Conservation (phyloP, 2,888 invertebrate species). For the Aquatica leii region DNA sequence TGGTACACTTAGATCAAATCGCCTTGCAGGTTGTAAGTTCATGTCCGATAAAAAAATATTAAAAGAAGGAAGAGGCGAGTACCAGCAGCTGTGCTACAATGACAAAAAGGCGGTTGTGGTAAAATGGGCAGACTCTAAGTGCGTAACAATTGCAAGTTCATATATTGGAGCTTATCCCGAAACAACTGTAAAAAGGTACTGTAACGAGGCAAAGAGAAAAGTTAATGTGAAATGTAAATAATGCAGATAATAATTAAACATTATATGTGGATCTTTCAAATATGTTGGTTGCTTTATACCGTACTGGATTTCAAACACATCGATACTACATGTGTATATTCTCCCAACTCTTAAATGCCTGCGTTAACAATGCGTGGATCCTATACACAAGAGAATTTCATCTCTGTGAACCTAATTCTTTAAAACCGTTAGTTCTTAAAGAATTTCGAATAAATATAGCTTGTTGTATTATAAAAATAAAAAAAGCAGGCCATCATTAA, state of each 20-base stretch:
- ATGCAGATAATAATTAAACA: not conserved
- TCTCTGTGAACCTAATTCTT: too few species aligned
- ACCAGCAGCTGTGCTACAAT: conserved; percentile 27
- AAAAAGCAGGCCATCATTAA: too few species aligned
- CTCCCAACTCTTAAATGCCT: not conserved
- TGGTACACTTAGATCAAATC: conserved; percentile 19
- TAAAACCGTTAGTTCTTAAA: too few species aligned
- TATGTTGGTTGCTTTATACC: not conserved
- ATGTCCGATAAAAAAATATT: conserved; percentile 19
- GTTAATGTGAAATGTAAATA: not conserved
- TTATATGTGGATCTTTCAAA: not conserved
- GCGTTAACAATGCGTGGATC: too few species aligned
- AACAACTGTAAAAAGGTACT: not conserved
- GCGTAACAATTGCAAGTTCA: conserved; percentile 39
- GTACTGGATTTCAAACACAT: not conserved
- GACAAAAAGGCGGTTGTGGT: conserved; percentile 32
- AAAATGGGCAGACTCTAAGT: conserved; percentile 42
- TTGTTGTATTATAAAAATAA: too few species aligned
- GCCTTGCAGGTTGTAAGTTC: conserved; percentile 18
- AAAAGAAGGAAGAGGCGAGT: conserved; percentile 28
- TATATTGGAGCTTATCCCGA: not conserved
- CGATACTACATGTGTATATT: not conserved
- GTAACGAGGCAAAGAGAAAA: not conserved
- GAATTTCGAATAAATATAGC: too few species aligned
- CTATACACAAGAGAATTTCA: too few species aligned